Evolutionary conservation across 2,113 vertebrate genomes (phyloP), one percentile per base, ranked within the genome.

Genomic region (Phyllostomus discolor): DNA sequence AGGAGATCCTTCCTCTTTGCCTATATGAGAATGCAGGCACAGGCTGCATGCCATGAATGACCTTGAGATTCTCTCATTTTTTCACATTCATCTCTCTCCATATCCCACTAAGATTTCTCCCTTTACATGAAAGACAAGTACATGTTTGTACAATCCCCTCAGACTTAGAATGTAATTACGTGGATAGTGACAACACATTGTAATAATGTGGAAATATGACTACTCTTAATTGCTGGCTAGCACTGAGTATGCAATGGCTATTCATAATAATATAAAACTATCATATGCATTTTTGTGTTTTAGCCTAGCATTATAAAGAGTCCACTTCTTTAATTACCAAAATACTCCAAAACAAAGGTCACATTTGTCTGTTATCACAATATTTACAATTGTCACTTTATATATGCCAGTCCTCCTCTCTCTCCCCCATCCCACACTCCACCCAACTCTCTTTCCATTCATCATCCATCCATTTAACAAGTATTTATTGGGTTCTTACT

Each of bases 171-270:
- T 73, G 9, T 59, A 52, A 33, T 24, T 81, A 90, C 1, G 0
- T 67, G 33, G n/a, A 83, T 50, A 67, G 70, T 64, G 35, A 43
- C 4, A 64, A 67, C 4, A 83, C 43, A 52, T 59, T 90, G 2
- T 83, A 66, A 46, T 52, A 89, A 76, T 46, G 33, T 90, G 78
- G 76, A 84, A 91, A 62, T 93, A 35, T 22, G 7, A 69, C 3
- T 46, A 50, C 54, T 84, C 28, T 59, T 52, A 66, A 33, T 64
- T 83, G 59, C 33, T 38, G 57, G 26, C 19, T 83, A 43, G 46
- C 76, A n/a, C 64, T 88, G 33, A 41, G 50, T 84, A 59, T 86
- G 15, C 16, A 26, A 33, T 38, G 24, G 20, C 57, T 54, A 31
- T 52, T 88, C 3, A 48, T 31, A 33, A 22, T 43, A 43, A 69